Evolutionary conservation across 2,797 vertebrate genomes (phyloP), one percentile per base, ranked within the genome.

Genomic region (Tolypeutes matacus): DNA sequence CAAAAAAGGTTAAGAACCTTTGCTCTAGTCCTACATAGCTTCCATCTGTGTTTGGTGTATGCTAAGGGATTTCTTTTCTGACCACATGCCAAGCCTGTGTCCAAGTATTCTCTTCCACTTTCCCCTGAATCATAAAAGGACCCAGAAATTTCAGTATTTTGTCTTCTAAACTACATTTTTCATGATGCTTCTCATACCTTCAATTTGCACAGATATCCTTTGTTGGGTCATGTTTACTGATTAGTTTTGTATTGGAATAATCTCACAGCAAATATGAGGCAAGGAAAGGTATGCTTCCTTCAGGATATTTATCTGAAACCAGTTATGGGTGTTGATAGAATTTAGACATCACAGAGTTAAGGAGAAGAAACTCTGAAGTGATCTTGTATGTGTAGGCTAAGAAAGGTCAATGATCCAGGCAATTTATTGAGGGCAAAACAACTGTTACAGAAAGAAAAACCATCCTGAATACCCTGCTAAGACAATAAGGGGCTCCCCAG

Each of bases 391-490:
- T 46, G 42, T 15, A 12, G 56, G n/a, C 62, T 95, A 95, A 60
- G 82, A 89, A 86, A 62, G 23, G 70, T 75, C 65, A 58, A 72
- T 42, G 36, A 95, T 83, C 31, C 25, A 72, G 89, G 49, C 82
- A 86, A 82, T 96, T 96, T 94, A 76, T 67, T 64, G 46, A 94
- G 89, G 65, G 77, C 53, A 84, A 95, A 96, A 92, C 34, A 90
- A 92, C 56, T 65, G 73, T 36, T 67, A 29, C 9, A 36, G 58
- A 42, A 92, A 86, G 90, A 60, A 90, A 87, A 72, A 65, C 46
- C 34, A 80, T n/a, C 20, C 78, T 46, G 56, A 42, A 56, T 7
- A 18, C 20, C 39, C 49, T 0, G 4, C 10, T 67, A 72, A 91
- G 83, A 84, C 78, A 96, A 76, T 91, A 81, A 92, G n/a, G 46